Evolutionary conservation across 1,140 invertebrate species (phyloP).

Genomic region (Caenorhabditis brenneri): DNA sequence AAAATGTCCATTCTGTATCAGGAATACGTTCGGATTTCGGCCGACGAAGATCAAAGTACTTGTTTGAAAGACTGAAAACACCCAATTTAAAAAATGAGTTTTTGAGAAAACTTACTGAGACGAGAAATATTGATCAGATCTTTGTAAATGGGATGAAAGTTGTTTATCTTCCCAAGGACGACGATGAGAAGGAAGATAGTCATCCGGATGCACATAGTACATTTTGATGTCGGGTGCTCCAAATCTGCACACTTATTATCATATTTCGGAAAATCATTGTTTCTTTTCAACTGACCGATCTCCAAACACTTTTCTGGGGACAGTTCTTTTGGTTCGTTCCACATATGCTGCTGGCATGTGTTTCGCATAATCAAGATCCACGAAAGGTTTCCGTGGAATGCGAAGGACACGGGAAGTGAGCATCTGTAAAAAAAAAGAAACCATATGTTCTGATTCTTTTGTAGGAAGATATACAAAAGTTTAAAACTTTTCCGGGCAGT

Average conservation of each 20-base stretch:
- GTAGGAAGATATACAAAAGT: too few relatives aligned
- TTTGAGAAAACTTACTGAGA: constrained; percentile 5
- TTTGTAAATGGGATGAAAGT: constrained; percentile 40
- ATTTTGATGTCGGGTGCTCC: constrained; percentile 64
- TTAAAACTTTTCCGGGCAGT: too few relatives aligned
- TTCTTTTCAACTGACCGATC: too few relatives aligned
- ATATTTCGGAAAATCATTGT: neutral
- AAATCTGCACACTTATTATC: too few relatives aligned
- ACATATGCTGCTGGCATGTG: constrained; percentile 68
- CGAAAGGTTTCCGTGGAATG: constrained; percentile 57
- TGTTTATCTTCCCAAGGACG: constrained; percentile 62
- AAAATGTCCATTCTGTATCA: constrained; percentile 79
- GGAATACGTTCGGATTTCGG: constrained; percentile 54
- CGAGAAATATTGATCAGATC: constrained; percentile 51
- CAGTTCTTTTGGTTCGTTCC: constrained; percentile 60
- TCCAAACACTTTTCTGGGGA: constrained; percentile 65
- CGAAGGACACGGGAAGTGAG: constrained; percentile 43
- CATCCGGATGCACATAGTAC: constrained; percentile 68
- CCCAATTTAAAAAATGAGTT: neutral
- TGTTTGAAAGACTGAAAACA: constrained; percentile 40
- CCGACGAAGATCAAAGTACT: constrained; percentile 59
- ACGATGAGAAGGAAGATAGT: constrained; percentile 54
- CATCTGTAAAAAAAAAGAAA: too few relatives aligned
- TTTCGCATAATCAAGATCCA: constrained; percentile 66
- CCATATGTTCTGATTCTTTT: too few relatives aligned